phyloP scores from a whole-genome alignment of 1,140 invertebrate species.

The Panonychus citri region DNA sequence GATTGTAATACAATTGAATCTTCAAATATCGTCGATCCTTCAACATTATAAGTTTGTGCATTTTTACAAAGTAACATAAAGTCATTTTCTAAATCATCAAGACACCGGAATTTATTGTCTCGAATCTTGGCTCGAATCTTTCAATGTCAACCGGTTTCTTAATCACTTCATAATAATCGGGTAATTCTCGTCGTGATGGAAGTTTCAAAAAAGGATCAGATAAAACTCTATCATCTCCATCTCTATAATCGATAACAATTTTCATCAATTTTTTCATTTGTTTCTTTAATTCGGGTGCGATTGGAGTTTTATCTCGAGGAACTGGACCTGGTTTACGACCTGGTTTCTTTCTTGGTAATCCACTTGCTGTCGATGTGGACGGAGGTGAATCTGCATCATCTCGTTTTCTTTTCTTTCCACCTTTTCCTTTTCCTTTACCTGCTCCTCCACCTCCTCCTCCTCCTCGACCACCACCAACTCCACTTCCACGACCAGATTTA shows the following conservation, averaged over 20 bases:
- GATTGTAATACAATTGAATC: conserved; percentile 74
- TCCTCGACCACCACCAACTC: conserved; percentile 13
- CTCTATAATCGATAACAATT: conserved; percentile 55
- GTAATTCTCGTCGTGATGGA: conserved; percentile 66
- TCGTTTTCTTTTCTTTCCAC: conserved; percentile 12
- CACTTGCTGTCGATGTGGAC: not conserved
- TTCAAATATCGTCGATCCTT: conserved; percentile 79
- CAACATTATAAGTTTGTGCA: conserved; percentile 88
- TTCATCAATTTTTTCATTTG: conserved; percentile 59
- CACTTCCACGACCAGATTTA: too few relatives aligned
- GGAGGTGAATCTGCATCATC: conserved; percentile 15
- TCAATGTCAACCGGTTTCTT: conserved; percentile 81
- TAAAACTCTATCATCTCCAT: conserved; percentile 42
- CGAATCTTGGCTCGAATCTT: conserved; percentile 36
- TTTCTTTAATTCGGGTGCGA: conserved; percentile 23
- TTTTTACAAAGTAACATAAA: conserved; percentile 84
- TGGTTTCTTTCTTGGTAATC: conserved; percentile 2
- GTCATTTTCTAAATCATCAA: conserved; percentile 74
- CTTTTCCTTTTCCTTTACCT: not conserved
- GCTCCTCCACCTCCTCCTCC: not conserved
- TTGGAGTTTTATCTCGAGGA: conserved; percentile 23
- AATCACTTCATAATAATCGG: conserved; percentile 96
- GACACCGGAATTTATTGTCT: conserved; percentile 31
- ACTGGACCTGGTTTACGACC: conserved; percentile 23
- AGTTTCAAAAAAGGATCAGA: conserved; percentile 87